A percentile compares a stretch with the other conserved stretches of the same genome.
Evolutionary conservation across 2,797 vertebrate genomes (phyloP).

Genomic region (Lepus oiostolus): DNA sequence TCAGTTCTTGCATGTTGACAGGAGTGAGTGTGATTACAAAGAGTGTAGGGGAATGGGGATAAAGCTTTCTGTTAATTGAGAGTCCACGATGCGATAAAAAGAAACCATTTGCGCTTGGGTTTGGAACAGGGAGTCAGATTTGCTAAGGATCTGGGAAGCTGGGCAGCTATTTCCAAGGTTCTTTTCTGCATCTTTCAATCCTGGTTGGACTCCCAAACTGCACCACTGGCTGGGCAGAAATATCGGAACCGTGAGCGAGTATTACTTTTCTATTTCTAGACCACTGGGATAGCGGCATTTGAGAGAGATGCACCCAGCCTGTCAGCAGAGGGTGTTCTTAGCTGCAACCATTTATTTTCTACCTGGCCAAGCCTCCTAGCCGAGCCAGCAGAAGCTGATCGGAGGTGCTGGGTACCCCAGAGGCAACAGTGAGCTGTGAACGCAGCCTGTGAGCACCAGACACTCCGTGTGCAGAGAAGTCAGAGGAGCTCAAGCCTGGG

Average conservation of each 20-base stretch:
- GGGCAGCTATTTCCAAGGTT: conserved; percentile 22
- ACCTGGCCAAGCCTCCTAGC: neutral
- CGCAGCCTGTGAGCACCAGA: neutral
- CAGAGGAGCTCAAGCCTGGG: neutral
- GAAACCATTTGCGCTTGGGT: conserved; percentile 30
- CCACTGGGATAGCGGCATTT: neutral
- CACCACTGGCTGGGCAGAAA: conserved; percentile 22
- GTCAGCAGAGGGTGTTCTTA: neutral
- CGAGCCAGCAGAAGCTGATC: neutral
- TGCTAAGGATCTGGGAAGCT: conserved; percentile 50
- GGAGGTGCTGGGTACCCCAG: neutral
- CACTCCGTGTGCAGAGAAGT: neutral
- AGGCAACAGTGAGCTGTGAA: neutral
- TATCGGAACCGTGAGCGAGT: neutral
- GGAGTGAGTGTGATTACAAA: conserved; percentile 5
- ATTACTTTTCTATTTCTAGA: neutral
- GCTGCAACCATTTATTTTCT: conserved; percentile 29
- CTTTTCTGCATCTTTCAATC: conserved; percentile 2
- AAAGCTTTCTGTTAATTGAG: neutral
- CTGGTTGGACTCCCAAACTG: neutral
- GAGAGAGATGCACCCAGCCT: neutral
- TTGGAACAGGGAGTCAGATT: conserved; percentile 48
- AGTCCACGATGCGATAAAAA: conserved; percentile 3
- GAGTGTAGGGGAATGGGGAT: neutral
- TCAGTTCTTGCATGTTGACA: neutral